Conservation (phyloP, 1,140 invertebrate genomes). For the Drosophila varians region DNA sequence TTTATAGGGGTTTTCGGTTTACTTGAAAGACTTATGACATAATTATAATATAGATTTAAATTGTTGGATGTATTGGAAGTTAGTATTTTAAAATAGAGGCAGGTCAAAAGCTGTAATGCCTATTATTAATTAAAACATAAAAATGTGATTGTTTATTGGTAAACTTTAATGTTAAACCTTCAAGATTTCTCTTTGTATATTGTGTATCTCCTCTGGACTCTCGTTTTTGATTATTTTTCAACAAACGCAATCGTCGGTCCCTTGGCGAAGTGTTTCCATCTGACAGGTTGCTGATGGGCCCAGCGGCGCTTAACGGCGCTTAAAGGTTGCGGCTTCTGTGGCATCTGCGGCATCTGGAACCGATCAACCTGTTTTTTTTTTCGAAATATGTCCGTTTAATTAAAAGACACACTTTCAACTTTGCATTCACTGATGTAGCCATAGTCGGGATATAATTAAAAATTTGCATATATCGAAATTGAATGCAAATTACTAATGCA, state of each 20-base stretch:
- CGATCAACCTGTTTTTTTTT: no score
- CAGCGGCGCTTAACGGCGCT: conserved; percentile 25
- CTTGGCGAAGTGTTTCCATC: conserved; percentile 5
- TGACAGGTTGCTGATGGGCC: conserved; percentile 41
- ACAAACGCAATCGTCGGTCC: neutral
- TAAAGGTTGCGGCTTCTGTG: conserved; percentile 43
- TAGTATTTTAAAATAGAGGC: no score
- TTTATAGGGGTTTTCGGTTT: no score
- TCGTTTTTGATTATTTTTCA: neutral
- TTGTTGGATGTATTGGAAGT: no score
- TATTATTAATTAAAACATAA: no score
- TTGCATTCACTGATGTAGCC: neutral
- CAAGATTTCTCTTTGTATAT: neutral
- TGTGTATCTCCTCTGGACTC: neutral
- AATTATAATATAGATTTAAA: no score
- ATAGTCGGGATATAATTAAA: conserved; percentile 36
- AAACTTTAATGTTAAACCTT: neutral
- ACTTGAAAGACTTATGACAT: no score
- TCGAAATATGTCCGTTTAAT: conserved; percentile 65
- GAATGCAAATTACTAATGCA: conserved; percentile 62
- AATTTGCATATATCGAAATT: conserved; percentile 66
- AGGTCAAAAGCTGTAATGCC: no score
- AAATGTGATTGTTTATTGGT: no score
- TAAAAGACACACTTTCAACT: conserved; percentile 21
- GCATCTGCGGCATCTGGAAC: no score